Evolutionary conservation across 2,113 vertebrate species (phyloP).

Genomic region (Alexandromys fortis): DNA sequence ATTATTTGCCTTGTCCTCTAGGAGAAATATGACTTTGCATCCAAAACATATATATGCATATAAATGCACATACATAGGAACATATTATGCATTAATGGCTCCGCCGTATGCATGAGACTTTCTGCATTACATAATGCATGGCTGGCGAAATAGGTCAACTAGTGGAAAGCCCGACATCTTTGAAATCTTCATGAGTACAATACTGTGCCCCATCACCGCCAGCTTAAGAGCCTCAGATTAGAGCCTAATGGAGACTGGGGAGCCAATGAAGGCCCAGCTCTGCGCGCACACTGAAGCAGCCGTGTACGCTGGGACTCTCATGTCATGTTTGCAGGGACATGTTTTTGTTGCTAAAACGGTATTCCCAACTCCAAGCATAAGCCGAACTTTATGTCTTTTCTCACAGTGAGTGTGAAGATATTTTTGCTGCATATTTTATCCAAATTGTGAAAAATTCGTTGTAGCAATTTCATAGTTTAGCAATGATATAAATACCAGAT

Average conservation of each 20-base stretch:
- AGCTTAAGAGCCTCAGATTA: constrained; percentile 82
- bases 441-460: constrained; percentile 59
- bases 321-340: constrained; percentile 71
- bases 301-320: constrained; percentile 58
- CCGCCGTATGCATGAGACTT: constrained; percentile 76
- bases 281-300: constrained; percentile 69
- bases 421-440: constrained; percentile 68
- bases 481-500: constrained; percentile 22
- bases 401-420: constrained; percentile 16
- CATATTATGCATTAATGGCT: constrained; percentile 78
- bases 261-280: constrained; percentile 78
- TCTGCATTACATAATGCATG: constrained; percentile 79
- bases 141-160: constrained; percentile 84
- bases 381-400: constrained; percentile 68
- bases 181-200: constrained; percentile 85
- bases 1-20: constrained; percentile 68
- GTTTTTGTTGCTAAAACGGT: constrained; percentile 51
- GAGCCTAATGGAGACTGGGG: constrained; percentile 79
- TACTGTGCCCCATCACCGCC: constrained; percentile 80
- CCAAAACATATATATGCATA: constrained; percentile 61
- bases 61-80: constrained; percentile 54
- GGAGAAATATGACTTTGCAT: constrained; percentile 72
- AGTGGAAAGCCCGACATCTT: constrained; percentile 79
- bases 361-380: constrained; percentile 67
- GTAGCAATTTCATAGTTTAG: constrained; percentile 57